Base-by-base conservation (phyloP, 1,140 invertebrate species). In the Cataglyphis hispanica region DNA sequence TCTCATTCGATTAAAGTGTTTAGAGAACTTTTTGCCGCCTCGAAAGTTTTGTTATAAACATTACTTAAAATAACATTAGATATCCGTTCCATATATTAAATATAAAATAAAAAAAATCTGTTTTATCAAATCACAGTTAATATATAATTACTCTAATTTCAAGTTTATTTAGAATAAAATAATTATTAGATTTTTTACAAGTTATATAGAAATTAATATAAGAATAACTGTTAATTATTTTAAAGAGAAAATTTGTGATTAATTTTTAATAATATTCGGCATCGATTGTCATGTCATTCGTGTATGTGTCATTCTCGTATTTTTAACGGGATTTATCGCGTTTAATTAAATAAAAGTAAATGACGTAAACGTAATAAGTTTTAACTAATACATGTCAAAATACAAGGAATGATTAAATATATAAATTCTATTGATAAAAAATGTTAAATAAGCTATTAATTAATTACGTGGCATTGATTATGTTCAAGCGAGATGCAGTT, bases 1-100 rank as follows among this genome's bases (percentile, higher is more conserved):
- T 83, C 27, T 83, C 27, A 83, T 72, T 74, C 40, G 53, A 83
- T 83, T 83, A 74, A 83, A 83, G 37, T n/a, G 31, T 74, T 83
- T 70, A 27, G 27, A 43, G 8, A 60, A 78, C 31, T 63, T 72
- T 61, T 74, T 60, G 50, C 40, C 1, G 37, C 7, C 37, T 16
- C 34, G 7, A 46, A 8, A 72, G 37, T 60, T 60, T 66, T 72
- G 43, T 25, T 43, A 43, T 16, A 58, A 31, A 72, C 46, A 58
- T 70, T 8, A 46, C 53, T 64, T 64, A 22, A 31, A 37, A 25
- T 60, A 31, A 50, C n/a, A 16, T 50, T n/a, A 22, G 22, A 27
- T 34, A n/a, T 27, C 40, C 5, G 10, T 78, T 25, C 22, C n/a
- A 13, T n/a, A 27, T 10, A 25, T 50, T 13, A 40, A 40, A 8